A percentile compares a stretch with the other conserved stretches of the same genome.
Evolutionary conservation across 2,888 invertebrate genomes (phyloP).

Genomic region (Pollenia griseotomentosa): DNA sequence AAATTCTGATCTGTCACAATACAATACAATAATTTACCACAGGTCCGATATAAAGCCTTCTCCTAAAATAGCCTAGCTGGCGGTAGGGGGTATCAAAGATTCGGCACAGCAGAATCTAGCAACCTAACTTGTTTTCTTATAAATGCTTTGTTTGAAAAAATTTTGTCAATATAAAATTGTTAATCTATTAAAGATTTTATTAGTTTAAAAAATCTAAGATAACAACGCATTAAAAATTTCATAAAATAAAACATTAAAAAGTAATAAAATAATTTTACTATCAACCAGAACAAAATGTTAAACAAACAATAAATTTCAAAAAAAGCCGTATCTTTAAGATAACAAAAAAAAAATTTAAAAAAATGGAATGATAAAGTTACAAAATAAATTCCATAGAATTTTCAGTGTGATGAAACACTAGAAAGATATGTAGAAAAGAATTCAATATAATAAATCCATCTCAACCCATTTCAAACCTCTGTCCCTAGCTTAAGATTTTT

Average conservation of each 20-base stretch:
- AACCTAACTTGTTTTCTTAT: too few species aligned
- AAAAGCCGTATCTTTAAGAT: not conserved
- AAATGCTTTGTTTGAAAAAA: too few species aligned
- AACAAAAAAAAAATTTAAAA: not conserved
- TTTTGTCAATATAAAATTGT: too few species aligned
- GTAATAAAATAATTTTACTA: conserved; percentile 7
- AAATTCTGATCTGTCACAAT: too few species aligned
- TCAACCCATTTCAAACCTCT: too few species aligned
- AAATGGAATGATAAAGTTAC: not conserved
- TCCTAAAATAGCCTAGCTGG: too few species aligned
- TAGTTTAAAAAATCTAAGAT: not conserved
- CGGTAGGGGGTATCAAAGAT: too few species aligned
- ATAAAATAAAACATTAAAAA: not conserved
- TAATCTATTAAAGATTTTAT: too few species aligned
- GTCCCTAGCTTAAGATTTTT: not conserved
- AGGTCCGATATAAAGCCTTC: too few species aligned
- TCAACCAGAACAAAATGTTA: not conserved
- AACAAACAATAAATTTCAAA: not conserved
- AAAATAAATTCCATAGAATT: conserved; percentile 9
- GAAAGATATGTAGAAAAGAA: conserved; percentile 4
- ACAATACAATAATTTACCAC: too few species aligned
- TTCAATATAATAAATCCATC: conserved; percentile 27
- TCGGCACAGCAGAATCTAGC: too few species aligned
- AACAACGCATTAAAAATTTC: not conserved
- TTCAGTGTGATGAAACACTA: conserved; percentile 40